These are phyloP conservation scores for Mohoua ochrocephala DNA, from an alignment of 2,113 vertebrate genomes.

Conservation along the genomic window DNA sequence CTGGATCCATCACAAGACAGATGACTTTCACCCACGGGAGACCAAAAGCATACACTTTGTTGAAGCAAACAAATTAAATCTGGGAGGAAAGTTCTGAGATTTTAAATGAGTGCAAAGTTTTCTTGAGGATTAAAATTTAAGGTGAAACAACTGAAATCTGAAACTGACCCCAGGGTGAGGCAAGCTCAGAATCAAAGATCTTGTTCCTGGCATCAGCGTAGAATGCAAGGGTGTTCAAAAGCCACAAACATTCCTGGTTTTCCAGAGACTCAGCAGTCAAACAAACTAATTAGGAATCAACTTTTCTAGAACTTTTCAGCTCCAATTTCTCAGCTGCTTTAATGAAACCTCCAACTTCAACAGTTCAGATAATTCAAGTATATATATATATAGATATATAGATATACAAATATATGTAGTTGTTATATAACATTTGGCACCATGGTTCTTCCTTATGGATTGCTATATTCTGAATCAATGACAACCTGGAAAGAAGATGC, in stretches of 20 bases:
- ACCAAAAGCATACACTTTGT: neutral
- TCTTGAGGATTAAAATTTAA: neutral
- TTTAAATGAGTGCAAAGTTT: neutral
- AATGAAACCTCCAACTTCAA: neutral
- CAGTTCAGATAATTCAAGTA: neutral
- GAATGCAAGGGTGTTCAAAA: neutral
- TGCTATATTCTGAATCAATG: neutral
- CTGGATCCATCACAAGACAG: neutral
- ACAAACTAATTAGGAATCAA: neutral
- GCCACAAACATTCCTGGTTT: neutral
- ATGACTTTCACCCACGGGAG: neutral
- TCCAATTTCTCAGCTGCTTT: neutral
- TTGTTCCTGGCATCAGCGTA: neutral
- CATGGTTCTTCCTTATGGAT: neutral
- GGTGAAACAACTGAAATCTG: neutral
- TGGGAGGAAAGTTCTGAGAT: neutral
- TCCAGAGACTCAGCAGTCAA: neutral
- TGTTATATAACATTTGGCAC: neutral
- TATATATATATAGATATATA: too few relatives aligned
- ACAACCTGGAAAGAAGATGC: neutral
- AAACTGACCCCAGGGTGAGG: neutral
- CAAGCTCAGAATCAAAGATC: neutral
- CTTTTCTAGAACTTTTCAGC: neutral
- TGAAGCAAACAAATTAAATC: neutral
- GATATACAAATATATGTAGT: neutral